phyloP scores from a whole-genome alignment of 2,888 invertebrate genomes.

The Pterostichus niger region DNA sequence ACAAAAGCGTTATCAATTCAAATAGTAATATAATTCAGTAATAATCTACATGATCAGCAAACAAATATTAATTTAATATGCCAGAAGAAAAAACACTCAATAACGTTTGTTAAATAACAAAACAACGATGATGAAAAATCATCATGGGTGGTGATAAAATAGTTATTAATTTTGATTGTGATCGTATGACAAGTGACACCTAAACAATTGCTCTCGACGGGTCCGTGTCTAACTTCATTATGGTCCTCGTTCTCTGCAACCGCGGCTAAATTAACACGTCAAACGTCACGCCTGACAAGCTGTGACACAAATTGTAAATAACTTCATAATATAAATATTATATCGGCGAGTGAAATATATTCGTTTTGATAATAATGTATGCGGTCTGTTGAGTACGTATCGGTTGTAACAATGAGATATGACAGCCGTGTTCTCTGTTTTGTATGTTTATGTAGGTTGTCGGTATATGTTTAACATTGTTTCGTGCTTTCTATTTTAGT shows the following conservation, averaged over 20 bases:
- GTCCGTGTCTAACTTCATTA: slow-evolving; percentile 64
- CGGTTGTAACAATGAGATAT: slow-evolving; percentile 49
- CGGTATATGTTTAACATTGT: slow-evolving; percentile 15
- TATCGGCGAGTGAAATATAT: slow-evolving; percentile 53
- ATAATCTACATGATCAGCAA: slow-evolving; percentile 28
- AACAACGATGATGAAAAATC: slow-evolving; percentile 48
- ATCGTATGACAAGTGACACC: slow-evolving; percentile 63
- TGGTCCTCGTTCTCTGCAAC: slow-evolving; percentile 43
- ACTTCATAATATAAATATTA: slow-evolving; percentile 63
- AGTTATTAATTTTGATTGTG: slow-evolving; percentile 66
- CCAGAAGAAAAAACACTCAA: slow-evolving; percentile 47
- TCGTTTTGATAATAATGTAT: slow-evolving; percentile 59
- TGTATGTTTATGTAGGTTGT: slow-evolving; percentile 42
- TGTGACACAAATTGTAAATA: slow-evolving; percentile 65
- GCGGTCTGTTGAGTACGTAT: slow-evolving; percentile 35
- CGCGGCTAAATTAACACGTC: slow-evolving; percentile 64
- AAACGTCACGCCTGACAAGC: slow-evolving; percentile 54
- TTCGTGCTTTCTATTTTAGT: slow-evolving; percentile 50
- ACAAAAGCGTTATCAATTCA: slow-evolving; percentile 28
- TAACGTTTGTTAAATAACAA: slow-evolving; percentile 5
- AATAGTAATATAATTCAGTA: slow-evolving; percentile 18
- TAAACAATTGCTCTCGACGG: slow-evolving; percentile 64
- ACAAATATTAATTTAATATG: slow-evolving; percentile 52
- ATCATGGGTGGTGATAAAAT: slow-evolving; percentile 64
- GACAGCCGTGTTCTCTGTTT: slow-evolving; percentile 38